Conservation (phyloP, 1,140 invertebrate genomes). For the Lucilia cuprina region DNA sequence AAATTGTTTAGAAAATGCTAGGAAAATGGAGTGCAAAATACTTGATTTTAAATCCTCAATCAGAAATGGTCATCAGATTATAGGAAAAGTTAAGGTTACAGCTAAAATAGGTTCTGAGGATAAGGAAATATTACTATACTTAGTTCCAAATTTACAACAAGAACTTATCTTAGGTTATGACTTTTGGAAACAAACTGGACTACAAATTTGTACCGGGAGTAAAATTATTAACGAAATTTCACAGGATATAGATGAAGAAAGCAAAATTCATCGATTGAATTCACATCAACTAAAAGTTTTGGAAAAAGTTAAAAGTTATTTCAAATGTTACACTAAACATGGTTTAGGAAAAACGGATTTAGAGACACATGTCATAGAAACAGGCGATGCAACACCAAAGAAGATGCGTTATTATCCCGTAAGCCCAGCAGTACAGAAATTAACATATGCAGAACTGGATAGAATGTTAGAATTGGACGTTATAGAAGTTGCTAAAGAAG, state of each 20-base stretch:
- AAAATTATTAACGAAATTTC: neutral
- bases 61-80: neutral
- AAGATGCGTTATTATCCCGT: constrained; percentile 21
- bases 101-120: neutral
- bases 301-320: neutral
- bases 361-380: neutral
- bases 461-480: constrained; percentile 44
- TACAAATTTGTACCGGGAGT: neutral
- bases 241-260: neutral
- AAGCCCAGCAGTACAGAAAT: neutral
- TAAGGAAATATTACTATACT: neutral
- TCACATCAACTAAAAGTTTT: neutral
- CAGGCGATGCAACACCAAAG: neutral
- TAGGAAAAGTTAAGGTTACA: neutral
- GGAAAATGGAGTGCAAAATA: neutral
- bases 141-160: neutral
- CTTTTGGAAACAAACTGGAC: neutral
- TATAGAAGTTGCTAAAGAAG: constrained; percentile 41
- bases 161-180: neutral
- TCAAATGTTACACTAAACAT: neutral
- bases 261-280: neutral
- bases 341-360: neutral
- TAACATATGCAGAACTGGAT: neutral
- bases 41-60: neutral
- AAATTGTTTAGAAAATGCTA: neutral